Conservation (phyloP, 2,113 vertebrate species). For the Bambusicola thoracicus region DNA sequence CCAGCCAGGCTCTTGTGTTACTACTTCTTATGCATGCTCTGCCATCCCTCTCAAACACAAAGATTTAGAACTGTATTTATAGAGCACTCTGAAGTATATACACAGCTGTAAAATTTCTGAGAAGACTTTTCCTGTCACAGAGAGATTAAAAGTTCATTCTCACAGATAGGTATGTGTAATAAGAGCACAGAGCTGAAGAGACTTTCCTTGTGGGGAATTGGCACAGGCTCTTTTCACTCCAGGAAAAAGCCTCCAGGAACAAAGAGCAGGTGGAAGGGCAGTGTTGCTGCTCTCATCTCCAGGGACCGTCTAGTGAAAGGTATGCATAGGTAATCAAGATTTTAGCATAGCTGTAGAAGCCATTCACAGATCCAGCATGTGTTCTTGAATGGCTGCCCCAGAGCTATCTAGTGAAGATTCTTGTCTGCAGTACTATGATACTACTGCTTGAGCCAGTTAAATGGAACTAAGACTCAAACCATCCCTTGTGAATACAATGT, state of each 20-base stretch:
- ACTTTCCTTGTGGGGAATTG: not conserved
- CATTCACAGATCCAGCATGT: not conserved
- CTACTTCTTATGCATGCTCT: not conserved
- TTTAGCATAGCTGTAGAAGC: not conserved
- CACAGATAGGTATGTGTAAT: not conserved
- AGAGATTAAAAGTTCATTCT: conserved; percentile 51
- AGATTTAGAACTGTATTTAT: conserved; percentile 17
- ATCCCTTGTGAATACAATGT: not conserved
- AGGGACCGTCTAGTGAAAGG: not conserved
- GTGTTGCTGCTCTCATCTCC: conserved; percentile 24
- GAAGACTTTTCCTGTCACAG: conserved; percentile 40
- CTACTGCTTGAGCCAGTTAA: not conserved
- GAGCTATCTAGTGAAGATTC: not conserved
- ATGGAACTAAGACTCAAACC: not conserved
- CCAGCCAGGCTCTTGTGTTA: not conserved
- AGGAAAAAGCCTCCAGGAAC: not conserved
- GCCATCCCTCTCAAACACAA: not conserved
- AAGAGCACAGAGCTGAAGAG: not conserved
- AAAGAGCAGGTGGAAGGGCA: conserved; percentile 47
- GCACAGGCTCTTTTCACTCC: not conserved
- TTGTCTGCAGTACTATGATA: not conserved
- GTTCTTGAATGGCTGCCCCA: not conserved
- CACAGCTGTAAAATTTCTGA: conserved; percentile 57
- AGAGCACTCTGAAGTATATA: conserved; percentile 34
- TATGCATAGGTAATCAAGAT: conserved; percentile 25